Evolutionary conservation across 1,140 invertebrate genomes (phyloP), one percentile per base, ranked within the genome.

Genomic region (Drosophila micromelanica): DNA sequence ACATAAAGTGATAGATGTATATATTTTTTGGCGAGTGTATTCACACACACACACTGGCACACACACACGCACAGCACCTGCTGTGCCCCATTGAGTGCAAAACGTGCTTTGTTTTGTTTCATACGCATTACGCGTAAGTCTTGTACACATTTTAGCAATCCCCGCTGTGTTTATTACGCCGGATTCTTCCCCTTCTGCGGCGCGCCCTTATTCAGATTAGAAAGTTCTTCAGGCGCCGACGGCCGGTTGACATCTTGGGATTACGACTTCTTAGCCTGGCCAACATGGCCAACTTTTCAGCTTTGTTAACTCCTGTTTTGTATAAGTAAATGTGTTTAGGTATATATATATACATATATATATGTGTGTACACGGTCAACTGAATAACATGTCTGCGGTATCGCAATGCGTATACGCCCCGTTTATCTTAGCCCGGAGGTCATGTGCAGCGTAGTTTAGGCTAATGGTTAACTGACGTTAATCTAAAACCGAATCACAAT

Each of bases 101-200:
- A 78, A 78, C 76, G 76, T 78, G 76, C 73, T 78, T 78, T 76
- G 76, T 68, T 78, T 76, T 68, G 73, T 71, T 78, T 71, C 60
- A 12, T 49, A 63, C 73, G 75, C 75, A 78, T 78, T 73, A 73
- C 54, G 62, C 49, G 20, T 65, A 74, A 77, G 72, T 59, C 65
- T 64, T 77, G 75, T 74, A 75, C 55, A 75, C 56, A 74, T 46
- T 65, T 68, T 46, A 40, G 52, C 52, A 40, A 37, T 43, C 13
- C 32, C 45, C 37, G 76, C 61, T 61, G 60, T 48, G 76, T 75
- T 78, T 54, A 78, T 78, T 78, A 78, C 61, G 61, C 35, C 40
- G 60, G 75, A 75, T 78, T 71, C 72, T 45, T 51, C 60, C 55
- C 37, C 59, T 70, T 75, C 55, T 37, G 15, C 7, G 56, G 49